Conservation (phyloP, 2,888 invertebrate genomes). For the Drosophila suboccidentalis region DNA sequence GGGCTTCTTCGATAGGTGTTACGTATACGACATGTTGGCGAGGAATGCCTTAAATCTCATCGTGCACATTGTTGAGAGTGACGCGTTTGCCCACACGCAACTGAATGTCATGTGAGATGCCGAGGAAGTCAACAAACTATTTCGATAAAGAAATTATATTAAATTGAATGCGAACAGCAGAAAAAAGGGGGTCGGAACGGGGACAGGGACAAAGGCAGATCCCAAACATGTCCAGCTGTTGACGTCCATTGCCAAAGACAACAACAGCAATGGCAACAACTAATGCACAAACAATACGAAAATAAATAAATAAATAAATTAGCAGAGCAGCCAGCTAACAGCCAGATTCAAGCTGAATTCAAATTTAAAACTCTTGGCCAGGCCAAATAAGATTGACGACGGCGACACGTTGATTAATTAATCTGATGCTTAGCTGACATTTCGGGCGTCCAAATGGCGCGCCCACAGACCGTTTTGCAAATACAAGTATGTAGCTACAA, state of each 20-base stretch:
- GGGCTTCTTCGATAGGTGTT: constrained; percentile 57
- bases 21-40: constrained; percentile 48
- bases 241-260: constrained; percentile 62
- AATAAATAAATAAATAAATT: constrained; percentile 76
- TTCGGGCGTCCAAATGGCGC: constrained; percentile 41
- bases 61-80: constrained; percentile 23
- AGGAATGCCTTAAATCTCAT: constrained; percentile 32
- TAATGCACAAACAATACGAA: constrained; percentile 54
- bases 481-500: constrained; percentile 19
- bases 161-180: constrained; percentile 49
- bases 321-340: constrained; percentile 23
- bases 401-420: constrained; percentile 81
- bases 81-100: constrained; percentile 56
- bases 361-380: constrained; percentile 34
- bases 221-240: constrained; percentile 74
- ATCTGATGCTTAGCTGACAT: constrained; percentile 72
- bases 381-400: constrained; percentile 69
- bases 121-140: constrained; percentile 59
- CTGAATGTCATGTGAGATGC: constrained; percentile 63
- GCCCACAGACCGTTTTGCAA: constrained; percentile 40
- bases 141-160: constrained; percentile 71
- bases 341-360: constrained; percentile 53
- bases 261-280: constrained; percentile 33
- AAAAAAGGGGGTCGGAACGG: background rate
- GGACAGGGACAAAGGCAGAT: background rate